Percentiles rank a stretch among this genome's conserved stretches.
These are phyloP conservation scores for Pseudomugil gertrudae DNA, from an alignment of 2,797 vertebrate species.

Conservation along the genomic window DNA sequence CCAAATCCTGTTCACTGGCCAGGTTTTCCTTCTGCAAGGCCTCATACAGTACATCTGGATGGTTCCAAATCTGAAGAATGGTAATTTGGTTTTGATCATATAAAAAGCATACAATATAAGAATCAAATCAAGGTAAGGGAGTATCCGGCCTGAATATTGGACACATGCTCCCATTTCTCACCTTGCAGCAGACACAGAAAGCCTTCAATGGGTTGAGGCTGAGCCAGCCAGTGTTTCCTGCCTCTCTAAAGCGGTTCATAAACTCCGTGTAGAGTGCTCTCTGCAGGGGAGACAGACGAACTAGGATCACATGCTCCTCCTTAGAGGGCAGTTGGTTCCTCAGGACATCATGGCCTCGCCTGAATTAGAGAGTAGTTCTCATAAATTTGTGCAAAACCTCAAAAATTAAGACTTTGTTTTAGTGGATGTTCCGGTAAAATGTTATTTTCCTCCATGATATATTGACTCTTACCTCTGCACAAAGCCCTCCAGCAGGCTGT, in stretches of 20 bases:
- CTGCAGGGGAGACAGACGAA: constrained; percentile 94
- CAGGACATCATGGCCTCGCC: constrained; percentile 94
- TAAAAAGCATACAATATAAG: neutral
- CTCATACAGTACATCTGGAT: constrained; percentile 96
- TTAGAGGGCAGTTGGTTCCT: constrained; percentile 92
- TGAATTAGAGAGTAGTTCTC: constrained; percentile 49
- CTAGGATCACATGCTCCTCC: constrained; percentile 95
- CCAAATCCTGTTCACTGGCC: constrained; percentile 93
- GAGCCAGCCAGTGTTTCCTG: constrained; percentile 95
- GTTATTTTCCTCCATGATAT: neutral
- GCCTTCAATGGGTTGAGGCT: constrained; percentile 96
- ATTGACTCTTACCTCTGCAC: constrained; percentile 89
- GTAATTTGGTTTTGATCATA: neutral
- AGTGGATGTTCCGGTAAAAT: neutral
- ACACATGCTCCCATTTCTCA: constrained; percentile 53
- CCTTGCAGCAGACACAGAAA: constrained; percentile 98
- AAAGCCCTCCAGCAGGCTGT: constrained; percentile 96
- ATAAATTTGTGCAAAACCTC: neutral
- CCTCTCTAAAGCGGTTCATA: constrained; percentile 96
- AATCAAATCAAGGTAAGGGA: neutral
- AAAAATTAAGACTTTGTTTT: neutral
- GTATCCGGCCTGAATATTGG: neutral
- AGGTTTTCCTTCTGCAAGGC: constrained; percentile 95
- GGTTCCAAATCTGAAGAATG: constrained; percentile 92
- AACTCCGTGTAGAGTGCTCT: constrained; percentile 96